Conservation (phyloP, 1,140 invertebrate species). For the Planococcus citri region DNA sequence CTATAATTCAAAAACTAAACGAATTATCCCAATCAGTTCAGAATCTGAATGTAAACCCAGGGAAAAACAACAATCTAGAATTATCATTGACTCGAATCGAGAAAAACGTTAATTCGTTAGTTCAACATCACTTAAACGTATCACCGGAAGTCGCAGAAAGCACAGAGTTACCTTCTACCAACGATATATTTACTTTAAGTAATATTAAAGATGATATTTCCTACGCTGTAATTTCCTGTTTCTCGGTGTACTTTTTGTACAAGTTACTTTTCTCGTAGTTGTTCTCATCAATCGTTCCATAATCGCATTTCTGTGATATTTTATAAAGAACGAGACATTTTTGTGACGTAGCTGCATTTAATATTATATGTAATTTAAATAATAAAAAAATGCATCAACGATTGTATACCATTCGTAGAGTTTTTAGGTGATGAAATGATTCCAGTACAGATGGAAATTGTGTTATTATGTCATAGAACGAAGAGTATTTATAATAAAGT, state of each 20-base stretch:
- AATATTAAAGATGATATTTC: neutral
- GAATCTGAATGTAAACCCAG: neutral
- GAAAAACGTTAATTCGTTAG: neutral
- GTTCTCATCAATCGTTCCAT: neutral
- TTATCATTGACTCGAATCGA: neutral
- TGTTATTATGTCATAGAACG: neutral
- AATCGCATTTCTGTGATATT: constrained; percentile 14
- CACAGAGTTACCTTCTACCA: neutral
- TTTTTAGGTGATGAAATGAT: no score
- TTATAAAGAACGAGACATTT: constrained; percentile 4
- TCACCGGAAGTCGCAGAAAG: neutral
- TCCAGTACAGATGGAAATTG: neutral
- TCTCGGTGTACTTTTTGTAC: neutral
- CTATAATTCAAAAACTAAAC: neutral
- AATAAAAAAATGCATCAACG: neutral
- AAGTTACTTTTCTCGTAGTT: neutral
- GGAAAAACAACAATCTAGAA: neutral
- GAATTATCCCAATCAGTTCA: neutral
- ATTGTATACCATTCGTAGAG: no score
- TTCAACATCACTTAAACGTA: neutral
- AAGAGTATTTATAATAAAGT: neutral
- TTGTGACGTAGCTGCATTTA: neutral
- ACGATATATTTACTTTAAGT: neutral
- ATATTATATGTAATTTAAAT: no score
- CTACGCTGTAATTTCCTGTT: neutral